Conservation (phyloP, 2,888 invertebrate genomes). For the Idaea dimidiata region DNA sequence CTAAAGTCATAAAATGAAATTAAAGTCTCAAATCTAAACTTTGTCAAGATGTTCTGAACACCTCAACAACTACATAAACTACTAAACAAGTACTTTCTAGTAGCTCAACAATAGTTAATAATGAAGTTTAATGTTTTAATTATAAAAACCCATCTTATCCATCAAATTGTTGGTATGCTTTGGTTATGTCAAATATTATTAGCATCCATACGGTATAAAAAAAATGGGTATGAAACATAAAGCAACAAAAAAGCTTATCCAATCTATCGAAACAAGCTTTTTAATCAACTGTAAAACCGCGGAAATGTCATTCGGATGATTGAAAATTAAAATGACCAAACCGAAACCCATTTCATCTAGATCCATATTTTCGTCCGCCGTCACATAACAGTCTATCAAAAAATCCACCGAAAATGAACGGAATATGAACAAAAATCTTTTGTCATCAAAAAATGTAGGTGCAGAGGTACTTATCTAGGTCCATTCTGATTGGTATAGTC, state of each 20-base stretch:
- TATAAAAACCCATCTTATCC: too few species aligned
- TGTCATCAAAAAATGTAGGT: not conserved
- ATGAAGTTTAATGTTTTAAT: too few species aligned
- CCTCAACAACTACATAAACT: too few species aligned
- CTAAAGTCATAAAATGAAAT: too few species aligned
- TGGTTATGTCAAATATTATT: too few species aligned
- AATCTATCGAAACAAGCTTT: not conserved
- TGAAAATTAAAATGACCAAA: constrained; percentile 9
- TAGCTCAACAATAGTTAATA: too few species aligned
- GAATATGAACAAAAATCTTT: not conserved
- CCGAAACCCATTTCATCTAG: constrained; percentile 15
- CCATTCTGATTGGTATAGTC: too few species aligned
- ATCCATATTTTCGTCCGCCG: constrained; percentile 23
- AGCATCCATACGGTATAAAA: not conserved
- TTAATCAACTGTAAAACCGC: constrained; percentile 7
- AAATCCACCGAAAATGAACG: constrained; percentile 13
- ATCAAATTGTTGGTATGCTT: too few species aligned
- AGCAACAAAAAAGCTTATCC: not conserved
- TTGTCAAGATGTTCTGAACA: too few species aligned
- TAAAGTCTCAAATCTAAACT: too few species aligned
- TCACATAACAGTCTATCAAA: constrained; percentile 30
- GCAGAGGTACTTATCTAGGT: not conserved
- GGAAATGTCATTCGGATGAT: constrained; percentile 6
- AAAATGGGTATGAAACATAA: not conserved
- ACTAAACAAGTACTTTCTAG: too few species aligned